A percentile compares a stretch with the other conserved stretches of the same genome.
Evolutionary conservation across 2,113 vertebrate species (phyloP).

Genomic region (Microtus oregoni): DNA sequence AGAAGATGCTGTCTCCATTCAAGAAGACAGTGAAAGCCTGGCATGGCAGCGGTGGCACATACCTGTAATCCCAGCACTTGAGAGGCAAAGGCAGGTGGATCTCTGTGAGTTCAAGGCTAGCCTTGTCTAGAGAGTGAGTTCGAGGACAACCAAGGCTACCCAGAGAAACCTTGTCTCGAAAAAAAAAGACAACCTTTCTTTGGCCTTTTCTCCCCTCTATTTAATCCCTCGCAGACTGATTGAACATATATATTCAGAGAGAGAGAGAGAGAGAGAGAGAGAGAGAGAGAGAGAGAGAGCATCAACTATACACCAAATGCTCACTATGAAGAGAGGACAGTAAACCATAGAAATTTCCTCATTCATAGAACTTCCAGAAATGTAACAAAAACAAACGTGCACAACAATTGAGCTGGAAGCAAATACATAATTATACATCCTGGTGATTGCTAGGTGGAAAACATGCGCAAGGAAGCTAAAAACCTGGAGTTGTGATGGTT

Average conservation of each 20-base stretch:
- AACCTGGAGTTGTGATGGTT: neutral
- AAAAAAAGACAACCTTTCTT: neutral
- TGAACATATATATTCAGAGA: no score
- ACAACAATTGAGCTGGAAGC: slow-evolving; percentile 17
- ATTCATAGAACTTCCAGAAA: slow-evolving; percentile 24
- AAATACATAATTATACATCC: neutral
- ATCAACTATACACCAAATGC: neutral
- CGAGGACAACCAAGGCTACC: no score
- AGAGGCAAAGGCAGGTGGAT: neutral
- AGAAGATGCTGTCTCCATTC: neutral
- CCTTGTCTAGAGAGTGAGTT: neutral
- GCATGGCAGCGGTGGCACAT: rapidly evolving
- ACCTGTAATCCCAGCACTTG: neutral
- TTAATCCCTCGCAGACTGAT: neutral
- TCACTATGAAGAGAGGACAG: neutral
- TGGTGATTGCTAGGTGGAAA: neutral
- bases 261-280: no score
- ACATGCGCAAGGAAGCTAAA: neutral
- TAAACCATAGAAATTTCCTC: neutral
- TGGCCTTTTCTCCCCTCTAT: neutral
- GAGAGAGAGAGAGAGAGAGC: neutral
- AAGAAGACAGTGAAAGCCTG: neutral
- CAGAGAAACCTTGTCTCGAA: neutral
- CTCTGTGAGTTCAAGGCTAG: neutral
- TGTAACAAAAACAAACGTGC: neutral